Base-by-base conservation (phyloP, 2,797 vertebrate genomes). In the Microchirus variegatus region DNA sequence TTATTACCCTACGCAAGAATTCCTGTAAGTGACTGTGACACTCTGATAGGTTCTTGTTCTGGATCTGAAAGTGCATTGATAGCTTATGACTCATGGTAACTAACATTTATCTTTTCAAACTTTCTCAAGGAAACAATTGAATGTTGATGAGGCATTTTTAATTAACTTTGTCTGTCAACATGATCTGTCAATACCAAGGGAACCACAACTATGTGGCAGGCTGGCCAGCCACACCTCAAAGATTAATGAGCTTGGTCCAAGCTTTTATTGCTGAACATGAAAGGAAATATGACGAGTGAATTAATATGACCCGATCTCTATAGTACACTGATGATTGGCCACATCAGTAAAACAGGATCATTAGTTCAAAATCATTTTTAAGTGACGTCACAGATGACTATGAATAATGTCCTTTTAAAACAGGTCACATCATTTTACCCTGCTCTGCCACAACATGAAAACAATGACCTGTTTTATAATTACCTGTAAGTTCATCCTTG, bases 81-180 rank as follows among this genome's bases (percentile, higher is more conserved):
- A 47, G 6, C 18, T 4, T 49, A 51, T 35, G 14, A n/a, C 2
- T 58, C 3, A 10, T 37, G 35, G 9, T 16, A 26, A 16, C 15
- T 10, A 35, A 31, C 26, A 26, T 15, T 51, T 37, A 1, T 9
- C 9, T 26, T 69, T 73, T 76, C 22, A 3, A 13, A 64, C 73
- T 22, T 64, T 31, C 55, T 46, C 14, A 31, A 59, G 38, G 12
- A 11, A 78, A 77, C 59, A 66, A 52, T 59, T 1, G 12, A n/a
- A n/a, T n/a, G n/a, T n/a, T n/a, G n/a, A n/a, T 41, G 49, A 53
- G 44, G 26, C 55, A 57, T 46, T 53, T 60, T 41, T 76, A 36
- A 84, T 78, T 70, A 68, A 63, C 41, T 52, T 19, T 44, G 53
- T 82, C 72, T 75, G 68, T 82, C 85, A 83, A 36, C 38, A 6